Evolutionary conservation across 2,888 invertebrate species (phyloP).

Genomic region (Archaeoteleia sp.): DNA sequence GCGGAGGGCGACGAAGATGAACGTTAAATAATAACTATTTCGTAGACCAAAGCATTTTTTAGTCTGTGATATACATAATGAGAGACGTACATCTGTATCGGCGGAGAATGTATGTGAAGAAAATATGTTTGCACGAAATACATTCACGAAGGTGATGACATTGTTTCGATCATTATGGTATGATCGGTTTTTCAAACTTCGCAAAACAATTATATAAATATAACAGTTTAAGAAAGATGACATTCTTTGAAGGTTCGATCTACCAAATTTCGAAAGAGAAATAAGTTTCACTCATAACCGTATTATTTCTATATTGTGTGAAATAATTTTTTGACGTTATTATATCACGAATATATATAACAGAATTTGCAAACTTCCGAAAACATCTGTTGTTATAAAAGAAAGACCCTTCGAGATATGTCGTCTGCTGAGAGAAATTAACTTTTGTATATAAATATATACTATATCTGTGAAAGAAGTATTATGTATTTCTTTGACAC

Average conservation of each 20-base stretch:
- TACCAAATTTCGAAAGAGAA: no score
- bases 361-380: no score
- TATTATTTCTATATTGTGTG: no score
- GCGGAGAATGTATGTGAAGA: slow-evolving; percentile 57
- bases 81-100: slow-evolving; percentile 65
- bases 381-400: no score
- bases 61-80: slow-evolving; percentile 73
- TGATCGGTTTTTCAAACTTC: slow-evolving; percentile 23
- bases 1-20: slow-evolving; percentile 30
- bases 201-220: slow-evolving; percentile 21
- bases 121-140: slow-evolving; percentile 31
- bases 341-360: no score
- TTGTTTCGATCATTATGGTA: slow-evolving; percentile 8
- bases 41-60: slow-evolving; percentile 75
- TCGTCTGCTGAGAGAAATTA: not conserved
- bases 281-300: no score
- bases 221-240: not conserved
- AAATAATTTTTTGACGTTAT: no score
- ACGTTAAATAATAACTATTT: slow-evolving; percentile 55
- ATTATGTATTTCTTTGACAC: slow-evolving; percentile 37
- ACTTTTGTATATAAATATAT: slow-evolving; percentile 31
- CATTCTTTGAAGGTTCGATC: not conserved
- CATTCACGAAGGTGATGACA: slow-evolving; percentile 42
- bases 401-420: slow-evolving; percentile 5
- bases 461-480: slow-evolving; percentile 34